Evolutionary conservation across 2,888 invertebrate species (phyloP), one percentile per base, ranked within the genome.

Genomic region (Ischnus inquisitorius): DNA sequence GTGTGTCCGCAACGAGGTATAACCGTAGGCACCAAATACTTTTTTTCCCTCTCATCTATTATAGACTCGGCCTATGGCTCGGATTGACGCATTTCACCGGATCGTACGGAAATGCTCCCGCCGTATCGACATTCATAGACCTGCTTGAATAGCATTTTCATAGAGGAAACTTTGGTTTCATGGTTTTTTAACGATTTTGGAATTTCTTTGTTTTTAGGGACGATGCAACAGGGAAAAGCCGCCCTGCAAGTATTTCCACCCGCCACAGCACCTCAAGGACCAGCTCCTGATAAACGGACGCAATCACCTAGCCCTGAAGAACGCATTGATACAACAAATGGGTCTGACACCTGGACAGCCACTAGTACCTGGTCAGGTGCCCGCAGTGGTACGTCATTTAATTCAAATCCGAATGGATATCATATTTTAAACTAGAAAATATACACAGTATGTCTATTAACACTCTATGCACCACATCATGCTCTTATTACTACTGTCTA

Each of bases 221-320:
- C 98, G 99, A 95, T 99, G 99, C 96, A 99, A 99, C 94, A 97
- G 99, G 93, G 99, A 99, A 95, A 99, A 99, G 94, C 99, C 99
- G 89, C 99, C 99, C 92, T 99, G 99, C 97, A 99, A 99, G 96
- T 99, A 99, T 95, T 99, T 99, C 95, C 99, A 99, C 95, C 99
- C 99, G 91, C 99, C 99, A 90, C 99, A 99, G 95, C 99, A 99
- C 95, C 96, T 99, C 93, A 99, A 99, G 96, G 99, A 99, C 95
- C 99, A 99, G 96, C 96, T 99, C 94, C 96, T 99, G 94, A 99
- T 99, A 96, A 99, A 99, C 95, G 99, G 99, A 90, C 96, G 99
- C 94, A 99, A 99, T 96, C 99, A 99, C 95, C 96, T 99, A 95
- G 99, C 99, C 93, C 95, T 99, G 94, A 99, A 99, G 95, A 99